Conservation (phyloP, 2,113 vertebrate species). For the Notiomystis cincta region DNA sequence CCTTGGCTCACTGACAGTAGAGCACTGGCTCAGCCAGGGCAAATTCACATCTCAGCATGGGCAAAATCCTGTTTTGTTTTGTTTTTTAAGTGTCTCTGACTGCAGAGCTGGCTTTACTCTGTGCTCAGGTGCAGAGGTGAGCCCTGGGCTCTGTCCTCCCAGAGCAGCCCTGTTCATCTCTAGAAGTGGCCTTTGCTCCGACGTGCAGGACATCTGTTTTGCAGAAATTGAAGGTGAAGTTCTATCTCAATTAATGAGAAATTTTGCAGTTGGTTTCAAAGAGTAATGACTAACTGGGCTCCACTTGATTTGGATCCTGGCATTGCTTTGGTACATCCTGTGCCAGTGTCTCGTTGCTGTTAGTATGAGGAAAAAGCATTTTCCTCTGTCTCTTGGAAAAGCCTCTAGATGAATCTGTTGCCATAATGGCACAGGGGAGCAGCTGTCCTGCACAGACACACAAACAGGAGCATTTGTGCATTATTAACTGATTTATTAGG, state of each 20-base stretch:
- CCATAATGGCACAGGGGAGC: no score
- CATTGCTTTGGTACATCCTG: not conserved
- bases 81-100: not conserved
- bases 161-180: not conserved
- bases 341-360: rapidly evolving
- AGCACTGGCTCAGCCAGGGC: not conserved
- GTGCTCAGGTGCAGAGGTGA: not conserved
- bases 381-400: not conserved
- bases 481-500: not conserved
- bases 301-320: not conserved
- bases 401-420: not conserved
- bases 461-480: not conserved
- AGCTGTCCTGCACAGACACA: not conserved
- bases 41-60: not conserved
- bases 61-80: not conserved
- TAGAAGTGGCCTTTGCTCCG: not conserved
- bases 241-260: not conserved
- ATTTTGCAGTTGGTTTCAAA: not conserved
- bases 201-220: rapidly evolving
- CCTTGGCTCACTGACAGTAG: not conserved
- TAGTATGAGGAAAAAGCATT: not conserved
- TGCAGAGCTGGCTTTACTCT: not conserved
- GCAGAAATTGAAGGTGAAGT: not conserved
- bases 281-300: not conserved
- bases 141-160: rapidly evolving